phyloP scores from a whole-genome alignment of 2,888 invertebrate genomes.

The Zelleria hepariella region DNA sequence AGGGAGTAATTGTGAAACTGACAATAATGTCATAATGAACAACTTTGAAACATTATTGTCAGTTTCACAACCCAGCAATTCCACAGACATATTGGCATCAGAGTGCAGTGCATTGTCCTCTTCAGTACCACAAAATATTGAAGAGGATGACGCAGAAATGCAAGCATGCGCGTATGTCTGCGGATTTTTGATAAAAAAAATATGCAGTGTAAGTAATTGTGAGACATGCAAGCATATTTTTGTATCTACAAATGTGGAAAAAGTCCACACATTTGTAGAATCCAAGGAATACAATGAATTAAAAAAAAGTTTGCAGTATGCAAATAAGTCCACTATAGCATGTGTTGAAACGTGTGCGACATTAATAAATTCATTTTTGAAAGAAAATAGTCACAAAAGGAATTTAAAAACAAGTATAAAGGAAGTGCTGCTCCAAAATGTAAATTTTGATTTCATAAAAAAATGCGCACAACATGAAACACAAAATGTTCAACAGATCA shows the following conservation, averaged over 20 bases:
- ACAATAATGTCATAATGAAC: conserved; percentile 6
- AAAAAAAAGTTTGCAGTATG: background rate
- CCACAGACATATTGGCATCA: background rate
- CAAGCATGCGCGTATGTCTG: conserved; percentile 16
- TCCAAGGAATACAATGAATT: background rate
- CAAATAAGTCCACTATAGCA: background rate
- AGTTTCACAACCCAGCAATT: background rate
- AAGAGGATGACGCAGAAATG: conserved; percentile 8
- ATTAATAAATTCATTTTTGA: background rate
- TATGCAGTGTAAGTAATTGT: background rate
- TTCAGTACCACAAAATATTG: conserved; percentile 1
- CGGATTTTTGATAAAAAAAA: conserved; percentile 12
- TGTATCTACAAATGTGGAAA: background rate
- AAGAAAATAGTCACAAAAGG: background rate
- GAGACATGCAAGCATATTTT: background rate
- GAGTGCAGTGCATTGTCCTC: background rate
- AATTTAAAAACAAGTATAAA: background rate
- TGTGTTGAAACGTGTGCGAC: background rate
- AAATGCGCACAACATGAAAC: background rate
- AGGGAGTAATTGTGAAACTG: conserved; percentile 13
- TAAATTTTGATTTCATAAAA: background rate
- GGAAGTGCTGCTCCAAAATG: background rate
- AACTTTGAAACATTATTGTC: background rate
- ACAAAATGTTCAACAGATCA: background rate
- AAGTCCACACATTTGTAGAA: background rate